Evolutionary conservation across 2,888 invertebrate genomes (phyloP), one percentile per base, ranked within the genome.

Genomic region (Drosophila macrothrix): DNA sequence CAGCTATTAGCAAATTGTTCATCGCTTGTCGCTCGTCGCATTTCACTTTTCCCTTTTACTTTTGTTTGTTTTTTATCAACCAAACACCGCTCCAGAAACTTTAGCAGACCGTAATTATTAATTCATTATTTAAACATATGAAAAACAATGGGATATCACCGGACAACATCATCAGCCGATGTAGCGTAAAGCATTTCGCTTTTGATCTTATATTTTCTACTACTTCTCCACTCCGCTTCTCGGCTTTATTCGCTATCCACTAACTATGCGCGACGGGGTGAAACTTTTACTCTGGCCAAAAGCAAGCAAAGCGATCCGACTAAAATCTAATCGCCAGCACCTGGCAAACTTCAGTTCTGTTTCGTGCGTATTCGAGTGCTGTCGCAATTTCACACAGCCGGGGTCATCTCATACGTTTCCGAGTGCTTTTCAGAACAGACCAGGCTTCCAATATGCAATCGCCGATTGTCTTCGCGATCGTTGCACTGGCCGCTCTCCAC

Each of bases 1-100:
- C 28, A 14, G 6, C 62, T 10, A 66, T 77, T 79, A 75, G 50
- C 58, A 53, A 76, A 64, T 54, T 81, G 68, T 68, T 54, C 22
- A 25, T 9, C 22, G 9, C 28, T 46, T 19, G 54, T 16, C 16
- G 10, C 28, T 46, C 46, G 43, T 12, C 43, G 12, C 22, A 43
- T 22, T 43, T 43, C 43, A 22, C 33, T 19, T 79, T 84, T 76
- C 80, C 73, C 83, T 90, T 77, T 90, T 90, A 85, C 76, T 89
- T 84, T 78, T 77, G 60, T 55, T 80, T 82, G 88, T 72, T 71
- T 82, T 61, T 58, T 67, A 43, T 37, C 19, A 37, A 37, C 16
- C 58, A 37, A 41, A 29, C 63, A 73, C 50, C 52, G 35, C 43
- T 12, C 49, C 56, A 63, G 41, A 78, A 83, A 78, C 61, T 74